Base-by-base conservation (phyloP, 2,797 vertebrate genomes). In the Enteromius afrohamiltoni region DNA sequence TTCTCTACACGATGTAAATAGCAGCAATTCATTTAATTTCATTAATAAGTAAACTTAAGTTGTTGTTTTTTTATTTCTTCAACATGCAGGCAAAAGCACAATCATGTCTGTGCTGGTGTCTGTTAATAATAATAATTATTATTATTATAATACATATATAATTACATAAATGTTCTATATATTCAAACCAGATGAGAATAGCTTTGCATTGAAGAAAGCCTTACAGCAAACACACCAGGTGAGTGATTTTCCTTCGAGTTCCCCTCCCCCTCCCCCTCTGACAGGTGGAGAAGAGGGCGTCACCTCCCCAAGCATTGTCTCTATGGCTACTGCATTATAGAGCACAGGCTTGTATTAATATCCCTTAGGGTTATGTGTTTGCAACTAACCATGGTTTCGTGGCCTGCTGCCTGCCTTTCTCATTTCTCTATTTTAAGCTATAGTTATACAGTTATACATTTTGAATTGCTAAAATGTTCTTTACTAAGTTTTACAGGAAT, bases 271-370 rank as follows among this genome's bases (percentile, higher is more conserved):
- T 69, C 53, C 77, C 67, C 51, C 49, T 26, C 70, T 4, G 42
- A 60, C 68, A 80, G 85, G 49, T 79, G 75, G 65, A 83, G 70
- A 80, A 69, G 71, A 81, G n/a, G 73, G 55, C 6, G 29, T 85
- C 73, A 62, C 58, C 77, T 83, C 49, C 70, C 34, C 37, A 75
- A 77, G 80, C 26, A 67, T 69, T 77, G 86, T 83, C 62, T 77
- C 89, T 74, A 76, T 87, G 70, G 86, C 42, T 78, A 88, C 86
- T 71, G 29, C 45, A 47, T 71, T 86, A 71, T 26, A 70, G 77
- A 67, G 55, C 60, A 37, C 55, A 80, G 42, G 51, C 70, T 51
- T 45, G 37, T 17, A 10, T 47, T 42, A 65, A 71, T 60, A 70
- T 70, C 21, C 51, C 75, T 83, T 71, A 78, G 42, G 75, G 75